These are phyloP conservation scores for Eidolon dupreanum DNA, from an alignment of 2,797 vertebrate species.

Conservation along the genomic window DNA sequence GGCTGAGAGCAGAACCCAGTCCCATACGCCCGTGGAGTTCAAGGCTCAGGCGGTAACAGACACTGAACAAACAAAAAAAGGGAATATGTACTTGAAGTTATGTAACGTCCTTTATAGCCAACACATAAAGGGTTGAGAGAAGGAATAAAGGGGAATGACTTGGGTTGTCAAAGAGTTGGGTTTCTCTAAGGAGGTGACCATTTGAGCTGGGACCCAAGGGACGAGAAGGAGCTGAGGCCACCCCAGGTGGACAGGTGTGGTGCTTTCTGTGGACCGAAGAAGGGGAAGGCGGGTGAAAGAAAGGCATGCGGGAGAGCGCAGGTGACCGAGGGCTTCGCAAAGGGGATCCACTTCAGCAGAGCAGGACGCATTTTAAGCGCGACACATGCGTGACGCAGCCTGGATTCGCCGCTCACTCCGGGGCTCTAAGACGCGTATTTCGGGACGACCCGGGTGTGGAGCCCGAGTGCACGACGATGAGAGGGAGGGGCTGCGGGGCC, in stretches of 20 bases:
- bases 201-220: not conserved
- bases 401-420: not conserved
- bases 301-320: no score
- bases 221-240: not conserved
- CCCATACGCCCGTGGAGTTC: not conserved
- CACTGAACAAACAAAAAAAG: not conserved
- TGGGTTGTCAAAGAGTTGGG: not conserved
- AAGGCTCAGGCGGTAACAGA: not conserved
- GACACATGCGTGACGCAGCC: no score
- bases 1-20: not conserved
- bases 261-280: not conserved
- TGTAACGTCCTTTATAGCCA: fast-evolving
- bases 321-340: not conserved
- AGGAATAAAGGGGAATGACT: not conserved
- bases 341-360: not conserved
- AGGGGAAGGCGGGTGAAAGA: not conserved
- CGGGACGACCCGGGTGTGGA: not conserved
- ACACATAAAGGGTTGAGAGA: no score
- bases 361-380: not conserved
- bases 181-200: not conserved
- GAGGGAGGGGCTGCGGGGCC: no score
- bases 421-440: not conserved
- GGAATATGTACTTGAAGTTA: not conserved
- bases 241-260: not conserved
- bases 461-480: fast-evolving